These are phyloP conservation scores for Platycnemis pennipes DNA, from an alignment of 2,888 invertebrate genomes.

Conservation along the genomic window DNA sequence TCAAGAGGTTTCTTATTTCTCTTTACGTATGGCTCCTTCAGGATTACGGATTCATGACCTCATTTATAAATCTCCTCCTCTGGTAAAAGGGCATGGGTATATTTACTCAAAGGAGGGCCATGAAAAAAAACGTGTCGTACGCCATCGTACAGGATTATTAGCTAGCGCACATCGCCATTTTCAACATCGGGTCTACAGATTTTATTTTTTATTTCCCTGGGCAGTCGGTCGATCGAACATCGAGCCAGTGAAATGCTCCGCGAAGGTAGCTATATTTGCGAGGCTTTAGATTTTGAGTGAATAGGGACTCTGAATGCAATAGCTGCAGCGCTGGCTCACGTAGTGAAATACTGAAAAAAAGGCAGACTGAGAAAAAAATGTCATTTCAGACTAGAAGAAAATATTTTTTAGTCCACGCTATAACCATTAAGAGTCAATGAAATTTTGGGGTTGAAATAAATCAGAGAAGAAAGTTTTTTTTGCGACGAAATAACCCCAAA, in stretches of 20 bases:
- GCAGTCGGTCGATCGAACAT: not conserved
- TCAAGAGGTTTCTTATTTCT: not conserved
- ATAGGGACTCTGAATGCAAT: too few relatives aligned
- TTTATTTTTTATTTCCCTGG: not conserved
- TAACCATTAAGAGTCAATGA: too few relatives aligned
- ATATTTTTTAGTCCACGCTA: too few relatives aligned
- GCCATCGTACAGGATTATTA: not conserved
- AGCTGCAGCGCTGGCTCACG: too few relatives aligned
- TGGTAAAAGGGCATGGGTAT: not conserved
- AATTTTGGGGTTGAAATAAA: too few relatives aligned
- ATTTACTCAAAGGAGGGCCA: not conserved
- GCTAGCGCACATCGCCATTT: not conserved
- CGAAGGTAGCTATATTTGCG: not conserved
- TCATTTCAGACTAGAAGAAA: too few relatives aligned
- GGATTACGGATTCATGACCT: not conserved
- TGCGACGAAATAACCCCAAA: too few relatives aligned
- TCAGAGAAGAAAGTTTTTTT: too few relatives aligned
- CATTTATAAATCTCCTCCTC: not conserved
- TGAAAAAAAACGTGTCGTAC: not conserved
- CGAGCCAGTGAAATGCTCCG: not conserved
- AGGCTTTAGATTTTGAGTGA: too few relatives aligned
- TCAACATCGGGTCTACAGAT: not conserved
- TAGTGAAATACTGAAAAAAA: too few relatives aligned
- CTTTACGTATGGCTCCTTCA: not conserved
- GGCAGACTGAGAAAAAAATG: too few relatives aligned